These are phyloP conservation scores for Leptinotarsa juncta DNA, from an alignment of 2,888 invertebrate species.

Conservation along the genomic window DNA sequence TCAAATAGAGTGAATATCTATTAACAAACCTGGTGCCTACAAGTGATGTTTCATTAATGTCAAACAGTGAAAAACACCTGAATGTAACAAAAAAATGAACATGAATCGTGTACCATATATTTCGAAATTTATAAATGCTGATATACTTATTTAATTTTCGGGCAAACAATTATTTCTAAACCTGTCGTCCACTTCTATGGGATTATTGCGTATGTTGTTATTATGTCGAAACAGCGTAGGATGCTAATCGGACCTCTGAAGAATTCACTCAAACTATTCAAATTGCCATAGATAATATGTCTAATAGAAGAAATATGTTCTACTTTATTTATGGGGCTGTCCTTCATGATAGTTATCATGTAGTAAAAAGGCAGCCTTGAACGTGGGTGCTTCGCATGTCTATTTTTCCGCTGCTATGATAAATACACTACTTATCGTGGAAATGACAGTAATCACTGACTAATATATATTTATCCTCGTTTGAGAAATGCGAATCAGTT, in stretches of 20 bases:
- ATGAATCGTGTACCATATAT: too few relatives aligned
- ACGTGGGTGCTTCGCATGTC: constrained; percentile 33
- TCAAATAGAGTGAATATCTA: too few relatives aligned
- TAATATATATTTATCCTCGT: constrained; percentile 14
- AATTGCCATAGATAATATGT: constrained; percentile 15
- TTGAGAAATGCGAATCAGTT: neutral
- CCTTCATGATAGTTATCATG: constrained; percentile 28
- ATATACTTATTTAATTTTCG: too few relatives aligned
- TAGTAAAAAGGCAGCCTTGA: constrained; percentile 33
- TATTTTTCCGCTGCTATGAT: constrained; percentile 21
- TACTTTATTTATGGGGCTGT: constrained; percentile 23
- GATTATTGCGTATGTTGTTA: neutral
- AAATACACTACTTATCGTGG: neutral
- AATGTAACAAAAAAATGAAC: too few relatives aligned
- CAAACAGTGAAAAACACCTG: too few relatives aligned
- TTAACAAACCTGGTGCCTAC: too few relatives aligned
- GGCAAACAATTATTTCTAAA: too few relatives aligned
- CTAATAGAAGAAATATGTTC: constrained; percentile 26
- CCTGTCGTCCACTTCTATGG: neutral
- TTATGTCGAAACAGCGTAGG: neutral
- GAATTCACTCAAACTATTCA: constrained; percentile 19
- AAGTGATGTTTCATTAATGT: too few relatives aligned
- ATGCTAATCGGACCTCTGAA: neutral
- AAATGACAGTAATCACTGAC: neutral
- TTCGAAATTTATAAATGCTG: too few relatives aligned